Conservation (phyloP, 2,888 invertebrate species). For the Andrena praecox region DNA sequence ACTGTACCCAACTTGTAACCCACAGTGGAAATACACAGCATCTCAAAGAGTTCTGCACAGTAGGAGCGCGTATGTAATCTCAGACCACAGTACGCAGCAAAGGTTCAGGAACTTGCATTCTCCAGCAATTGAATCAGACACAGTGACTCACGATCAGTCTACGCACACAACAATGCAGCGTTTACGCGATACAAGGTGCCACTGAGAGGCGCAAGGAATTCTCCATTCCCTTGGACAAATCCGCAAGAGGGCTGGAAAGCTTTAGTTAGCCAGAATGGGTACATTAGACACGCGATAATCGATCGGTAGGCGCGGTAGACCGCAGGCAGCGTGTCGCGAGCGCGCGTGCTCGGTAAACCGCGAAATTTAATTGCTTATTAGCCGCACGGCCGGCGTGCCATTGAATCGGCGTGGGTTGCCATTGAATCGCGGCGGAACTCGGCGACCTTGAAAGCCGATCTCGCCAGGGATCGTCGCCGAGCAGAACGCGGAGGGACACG, state of each 20-base stretch:
- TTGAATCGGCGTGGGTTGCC: slow-evolving; percentile 16
- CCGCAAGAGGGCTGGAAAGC: background rate
- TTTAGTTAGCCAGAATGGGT: background rate
- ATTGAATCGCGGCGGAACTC: slow-evolving; percentile 42
- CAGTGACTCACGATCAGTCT: too few species aligned
- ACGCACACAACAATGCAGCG: too few species aligned
- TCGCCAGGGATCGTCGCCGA: slow-evolving; percentile 23
- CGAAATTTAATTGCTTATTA: slow-evolving; percentile 70
- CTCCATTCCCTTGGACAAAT: too few species aligned
- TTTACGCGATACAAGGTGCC: too few species aligned
- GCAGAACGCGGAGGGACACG: slow-evolving; percentile 44
- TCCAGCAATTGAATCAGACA: too few species aligned
- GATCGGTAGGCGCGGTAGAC: slow-evolving; percentile 55
- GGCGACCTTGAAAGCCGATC: slow-evolving; percentile 66
- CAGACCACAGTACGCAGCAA: too few species aligned
- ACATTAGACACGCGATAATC: slow-evolving; percentile 7
- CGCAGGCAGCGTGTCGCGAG: slow-evolving; percentile 50
- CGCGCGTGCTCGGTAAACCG: slow-evolving; percentile 57
- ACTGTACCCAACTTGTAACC: too few species aligned
- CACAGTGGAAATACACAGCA: too few species aligned
- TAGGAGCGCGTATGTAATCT: too few species aligned
- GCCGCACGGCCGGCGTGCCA: slow-evolving; percentile 2
- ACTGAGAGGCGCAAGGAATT: too few species aligned
- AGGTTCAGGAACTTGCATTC: too few species aligned
- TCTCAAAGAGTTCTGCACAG: too few species aligned